These are phyloP conservation scores for Elymnias hypermnestra DNA, from an alignment of 1,140 invertebrate genomes.

Conservation along the genomic window DNA sequence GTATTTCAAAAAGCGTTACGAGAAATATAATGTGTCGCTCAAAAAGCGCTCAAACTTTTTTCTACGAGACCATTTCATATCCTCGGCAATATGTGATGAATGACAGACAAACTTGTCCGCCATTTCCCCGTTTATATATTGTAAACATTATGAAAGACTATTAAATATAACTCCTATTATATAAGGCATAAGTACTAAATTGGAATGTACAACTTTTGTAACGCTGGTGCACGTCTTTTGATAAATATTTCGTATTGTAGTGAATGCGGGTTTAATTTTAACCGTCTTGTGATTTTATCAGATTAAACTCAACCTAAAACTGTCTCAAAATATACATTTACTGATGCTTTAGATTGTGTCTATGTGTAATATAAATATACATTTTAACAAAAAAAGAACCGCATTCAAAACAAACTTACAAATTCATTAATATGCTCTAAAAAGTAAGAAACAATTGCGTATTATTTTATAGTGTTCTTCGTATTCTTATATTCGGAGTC, in stretches of 20 bases:
- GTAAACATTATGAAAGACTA: not conserved
- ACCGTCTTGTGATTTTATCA: slow-evolving; percentile 15
- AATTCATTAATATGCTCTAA: too few relatives aligned
- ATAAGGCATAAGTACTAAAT: slow-evolving; percentile 2
- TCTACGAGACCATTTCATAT: slow-evolving; percentile 19
- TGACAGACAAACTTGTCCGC: slow-evolving; percentile 12
- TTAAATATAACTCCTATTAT: slow-evolving; percentile 4
- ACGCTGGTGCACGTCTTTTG: slow-evolving; percentile 10
- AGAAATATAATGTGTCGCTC: slow-evolving; percentile 13
- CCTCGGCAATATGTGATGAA: slow-evolving; percentile 16
- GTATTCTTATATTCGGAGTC: too few relatives aligned
- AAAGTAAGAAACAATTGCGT: too few relatives aligned
- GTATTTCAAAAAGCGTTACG: slow-evolving; percentile 1
- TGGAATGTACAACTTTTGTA: not conserved
- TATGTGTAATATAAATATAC: too few relatives aligned
- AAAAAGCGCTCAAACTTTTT: slow-evolving; percentile 17
- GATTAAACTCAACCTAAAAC: too few relatives aligned
- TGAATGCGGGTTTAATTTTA: slow-evolving; percentile 14
- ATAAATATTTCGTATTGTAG: slow-evolving; percentile 15
- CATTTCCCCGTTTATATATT: slow-evolving; percentile 8
- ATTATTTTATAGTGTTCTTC: too few relatives aligned
- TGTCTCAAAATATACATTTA: too few relatives aligned
- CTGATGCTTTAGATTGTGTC: too few relatives aligned
- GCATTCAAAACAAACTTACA: too few relatives aligned
- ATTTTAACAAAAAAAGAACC: too few relatives aligned